A percentile compares a stretch with the other conserved stretches of the same genome.
phyloP scores from a whole-genome alignment of 37 sponge, comb jelly and placozoan genomes.

The Oscarella lobularis region DNA sequence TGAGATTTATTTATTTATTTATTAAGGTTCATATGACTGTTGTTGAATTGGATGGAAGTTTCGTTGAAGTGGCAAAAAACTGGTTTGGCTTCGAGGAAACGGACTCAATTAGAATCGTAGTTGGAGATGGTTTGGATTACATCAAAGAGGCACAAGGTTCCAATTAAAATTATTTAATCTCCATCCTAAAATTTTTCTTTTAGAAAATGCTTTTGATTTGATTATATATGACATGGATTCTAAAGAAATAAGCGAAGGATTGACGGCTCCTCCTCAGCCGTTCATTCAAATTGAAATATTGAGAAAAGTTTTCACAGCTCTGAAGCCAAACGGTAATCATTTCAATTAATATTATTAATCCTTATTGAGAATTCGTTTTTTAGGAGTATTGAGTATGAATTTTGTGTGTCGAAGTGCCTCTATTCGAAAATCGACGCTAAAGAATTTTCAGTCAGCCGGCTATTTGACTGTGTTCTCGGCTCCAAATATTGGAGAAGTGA shows the following conservation, averaged over 20 bases:
- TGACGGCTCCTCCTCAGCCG: constrained; percentile 49
- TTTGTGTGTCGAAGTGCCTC: constrained; percentile 20
- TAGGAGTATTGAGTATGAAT: constrained; percentile 33
- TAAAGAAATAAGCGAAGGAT: constrained; percentile 24
- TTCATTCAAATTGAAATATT: constrained; percentile 33
- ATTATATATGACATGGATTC: constrained; percentile 63
- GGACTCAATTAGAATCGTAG: constrained; percentile 12
- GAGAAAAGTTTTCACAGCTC: constrained; percentile 6
- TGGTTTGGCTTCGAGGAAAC: constrained; percentile 46
- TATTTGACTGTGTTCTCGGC: constrained; percentile 10
- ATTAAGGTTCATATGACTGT: constrained; percentile 42
- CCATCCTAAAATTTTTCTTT: too few species aligned
- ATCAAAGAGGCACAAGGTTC: too few species aligned
- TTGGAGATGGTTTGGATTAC: constrained; percentile 56
- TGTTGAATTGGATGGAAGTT: constrained; percentile 47
- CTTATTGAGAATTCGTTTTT: too few species aligned
- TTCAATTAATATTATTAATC: too few species aligned
- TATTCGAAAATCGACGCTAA: neutral
- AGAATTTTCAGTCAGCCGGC: neutral
- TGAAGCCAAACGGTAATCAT: constrained; percentile 11
- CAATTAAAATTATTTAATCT: neutral
- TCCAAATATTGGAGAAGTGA: constrained; percentile 23
- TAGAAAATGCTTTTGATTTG: constrained; percentile 40
- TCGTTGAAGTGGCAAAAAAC: constrained; percentile 51
- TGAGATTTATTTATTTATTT: neutral